phyloP scores from a whole-genome alignment of 64 coral and sea anemone species.

The Stichodactyla mertensii region DNA sequence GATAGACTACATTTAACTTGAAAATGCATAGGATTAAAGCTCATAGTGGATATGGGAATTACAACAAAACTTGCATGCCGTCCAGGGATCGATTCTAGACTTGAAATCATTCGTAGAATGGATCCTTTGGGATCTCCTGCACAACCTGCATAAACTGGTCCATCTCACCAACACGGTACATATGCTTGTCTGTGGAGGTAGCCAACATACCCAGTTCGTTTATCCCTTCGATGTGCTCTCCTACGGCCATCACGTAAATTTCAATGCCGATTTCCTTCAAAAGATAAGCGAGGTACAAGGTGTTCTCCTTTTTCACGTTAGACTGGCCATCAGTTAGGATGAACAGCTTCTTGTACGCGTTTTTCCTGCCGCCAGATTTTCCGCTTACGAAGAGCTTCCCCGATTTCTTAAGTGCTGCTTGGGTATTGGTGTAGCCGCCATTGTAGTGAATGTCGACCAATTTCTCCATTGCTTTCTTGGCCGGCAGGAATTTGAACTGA shows the following conservation, averaged over 20 bases:
- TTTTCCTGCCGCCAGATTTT: constrained; percentile 6
- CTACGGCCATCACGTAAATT: constrained; percentile 40
- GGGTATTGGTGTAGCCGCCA: constrained; percentile 30
- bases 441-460: constrained; percentile 16
- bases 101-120: neutral
- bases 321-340: constrained; percentile 41
- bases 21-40: neutral
- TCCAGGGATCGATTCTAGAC: neutral
- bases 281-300: constrained; percentile 16
- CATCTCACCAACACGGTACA: constrained; percentile 41
- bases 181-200: constrained; percentile 30
- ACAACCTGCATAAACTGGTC: constrained; percentile 26
- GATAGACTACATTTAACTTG: neutral
- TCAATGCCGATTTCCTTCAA: constrained; percentile 21
- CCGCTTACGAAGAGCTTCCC: constrained; percentile 12
- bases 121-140: constrained; percentile 29
- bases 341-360: constrained; percentile 25
- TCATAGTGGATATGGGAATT: neutral
- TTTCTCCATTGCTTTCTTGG: constrained; percentile 17
- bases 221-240: constrained; percentile 32
- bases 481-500: constrained; percentile 29
- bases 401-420: constrained; percentile 21
- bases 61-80: neutral
- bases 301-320: constrained; percentile 7
- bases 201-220: constrained; percentile 38